Evolutionary conservation across 2,888 invertebrate species (phyloP), one percentile per base, ranked within the genome.

Genomic region (Tethea ocularis): DNA sequence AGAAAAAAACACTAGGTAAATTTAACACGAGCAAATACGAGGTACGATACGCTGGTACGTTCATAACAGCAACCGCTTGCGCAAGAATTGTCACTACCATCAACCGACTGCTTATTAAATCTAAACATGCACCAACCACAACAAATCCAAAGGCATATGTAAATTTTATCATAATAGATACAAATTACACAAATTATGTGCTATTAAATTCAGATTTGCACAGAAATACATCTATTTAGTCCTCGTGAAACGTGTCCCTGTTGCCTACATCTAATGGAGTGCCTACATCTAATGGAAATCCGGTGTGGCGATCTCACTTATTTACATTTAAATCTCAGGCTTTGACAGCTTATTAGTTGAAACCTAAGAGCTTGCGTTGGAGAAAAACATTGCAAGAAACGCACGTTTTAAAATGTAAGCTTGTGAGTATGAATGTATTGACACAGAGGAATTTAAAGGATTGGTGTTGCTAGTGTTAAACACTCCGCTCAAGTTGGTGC

Each of bases 381-480:
- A n/a, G n/a, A n/a, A n/a, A n/a, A n/a, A n/a, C n/a, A n/a, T n/a
- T n/a, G n/a, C n/a, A n/a, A n/a, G n/a, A n/a, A n/a, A n/a, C n/a
- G n/a, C n/a, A n/a, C n/a, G n/a, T n/a, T n/a, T n/a, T n/a, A n/a
- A n/a, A n/a, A n/a, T n/a, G n/a, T n/a, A n/a, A n/a, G n/a, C n/a
- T n/a, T n/a, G n/a, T n/a, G n/a, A n/a, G n/a, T n/a, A n/a, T n/a
- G n/a, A n/a, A n/a, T n/a, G n/a, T n/a, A n/a, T n/a, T n/a, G n/a
- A n/a, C n/a, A n/a, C n/a, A n/a, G n/a, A n/a, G n/a, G n/a, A n/a
- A n/a, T n/a, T n/a, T n/a, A n/a, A n/a, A n/a, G 63, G 64, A 70
- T 17, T 38, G 57, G 61, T 64, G 66, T 71, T 73, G 71, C 72
- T 69, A 67, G 41, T 7, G 24, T 41, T 29, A n/a, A 52, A 59